Evolutionary conservation across 2,797 vertebrate genomes (phyloP).

Genomic region (Sciurus vulgaris): DNA sequence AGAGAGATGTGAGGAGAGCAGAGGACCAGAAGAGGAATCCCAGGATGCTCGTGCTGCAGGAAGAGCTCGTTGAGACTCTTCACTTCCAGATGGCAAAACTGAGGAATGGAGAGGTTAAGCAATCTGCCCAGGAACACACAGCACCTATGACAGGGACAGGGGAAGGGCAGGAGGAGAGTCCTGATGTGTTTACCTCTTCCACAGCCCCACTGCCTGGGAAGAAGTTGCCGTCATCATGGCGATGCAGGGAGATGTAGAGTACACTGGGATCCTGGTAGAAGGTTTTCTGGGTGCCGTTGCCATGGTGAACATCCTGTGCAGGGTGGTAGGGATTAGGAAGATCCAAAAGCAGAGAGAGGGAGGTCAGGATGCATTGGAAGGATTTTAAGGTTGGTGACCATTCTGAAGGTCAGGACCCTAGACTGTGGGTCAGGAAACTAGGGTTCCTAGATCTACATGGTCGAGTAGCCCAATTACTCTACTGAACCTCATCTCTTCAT

Average conservation of each 20-base stretch:
- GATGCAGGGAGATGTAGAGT: conserved; percentile 97
- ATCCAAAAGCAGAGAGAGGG: rapidly evolving
- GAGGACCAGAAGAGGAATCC: background rate
- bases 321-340: background rate
- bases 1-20: background rate
- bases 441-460: background rate
- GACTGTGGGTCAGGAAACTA: background rate
- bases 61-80: background rate
- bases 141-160: background rate
- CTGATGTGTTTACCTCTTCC: conserved; percentile 90
- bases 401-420: background rate
- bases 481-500: background rate
- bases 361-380: background rate
- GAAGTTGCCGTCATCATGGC: conserved; percentile 96
- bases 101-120: background rate
- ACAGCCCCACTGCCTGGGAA: conserved; percentile 97
- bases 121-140: background rate
- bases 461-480: background rate
- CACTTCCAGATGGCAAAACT: background rate
- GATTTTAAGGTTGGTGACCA: background rate
- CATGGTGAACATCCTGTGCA: conserved; percentile 96
- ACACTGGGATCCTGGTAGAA: conserved; percentile 96
- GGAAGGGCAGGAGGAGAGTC: background rate
- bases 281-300: conserved; percentile 97
- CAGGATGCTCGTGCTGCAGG: rapidly evolving